Evolutionary conservation across 2,113 vertebrate genomes (phyloP), one percentile per base, ranked within the genome.

Genomic region (Paradoxurus hermaphroditus): DNA sequence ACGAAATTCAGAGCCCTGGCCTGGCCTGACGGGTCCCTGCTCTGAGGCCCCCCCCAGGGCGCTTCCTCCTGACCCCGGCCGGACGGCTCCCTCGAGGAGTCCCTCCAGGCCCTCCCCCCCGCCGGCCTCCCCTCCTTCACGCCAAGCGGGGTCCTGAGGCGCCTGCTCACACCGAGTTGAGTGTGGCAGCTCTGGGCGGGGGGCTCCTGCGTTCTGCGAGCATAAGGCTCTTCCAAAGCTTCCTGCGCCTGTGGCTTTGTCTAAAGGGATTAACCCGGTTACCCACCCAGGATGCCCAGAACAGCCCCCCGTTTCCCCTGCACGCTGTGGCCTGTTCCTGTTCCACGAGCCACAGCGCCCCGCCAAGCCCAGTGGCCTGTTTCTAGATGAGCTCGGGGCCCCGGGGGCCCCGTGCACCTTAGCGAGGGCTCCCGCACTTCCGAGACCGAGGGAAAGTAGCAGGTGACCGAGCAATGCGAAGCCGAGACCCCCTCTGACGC

Each of bases 351-450:
- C 23, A 46, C 6, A 18, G 41, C 5, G 14, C 1, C 5, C 41
- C 19, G 21, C 19, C 70, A 44, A 15, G 25, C 72, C 72, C 29
- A 15, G 6, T 0, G 13, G 41, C 72, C 3, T 3, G 3, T 8
- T 6, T 75, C 41, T 16, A 6, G 21, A 27, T 31, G 72, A 44
- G 62, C 25, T 11, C 9, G 11, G 62, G 62, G 27, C 11, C 4
- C 62, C 10, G 11, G 62, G 27, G 25, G 13, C 31, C 25, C 41
- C 0, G 27, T 4, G 14, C 3, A 7, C 41, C 27, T 16, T 18
- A 15, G 8, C 27, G 29, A 9, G 41, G 31, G 73, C 14, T 70
- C 1, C 29, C 2, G 0, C 68, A 39, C 0, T 39, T 12, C 0
- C 3, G 70, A 73, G 36, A 73, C 70, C 68, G 21, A 4, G 68